phyloP scores from a whole-genome alignment of 2,888 invertebrate genomes.

The Eupithecia centaureata region DNA sequence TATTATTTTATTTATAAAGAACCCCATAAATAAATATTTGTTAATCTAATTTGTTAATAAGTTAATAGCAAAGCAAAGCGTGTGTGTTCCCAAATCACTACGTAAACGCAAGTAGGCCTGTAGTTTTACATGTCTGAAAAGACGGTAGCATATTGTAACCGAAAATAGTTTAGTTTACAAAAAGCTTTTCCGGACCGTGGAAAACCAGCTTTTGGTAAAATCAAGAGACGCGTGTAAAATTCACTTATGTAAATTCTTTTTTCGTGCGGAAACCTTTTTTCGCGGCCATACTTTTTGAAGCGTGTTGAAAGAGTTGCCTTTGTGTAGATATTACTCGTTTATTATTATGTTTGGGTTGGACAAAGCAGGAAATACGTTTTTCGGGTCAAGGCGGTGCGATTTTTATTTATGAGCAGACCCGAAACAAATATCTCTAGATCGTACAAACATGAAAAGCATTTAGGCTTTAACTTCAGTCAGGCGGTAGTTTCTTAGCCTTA shows the following conservation, averaged over 20 bases:
- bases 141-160: too few relatives aligned
- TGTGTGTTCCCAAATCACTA: too few relatives aligned
- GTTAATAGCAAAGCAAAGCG: too few relatives aligned
- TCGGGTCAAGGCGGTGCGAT: not conserved
- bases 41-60: too few relatives aligned
- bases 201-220: slow-evolving; percentile 13
- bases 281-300: slow-evolving; percentile 13
- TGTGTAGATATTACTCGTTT: slow-evolving; percentile 1
- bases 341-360: slow-evolving; percentile 3
- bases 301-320: slow-evolving; percentile 11
- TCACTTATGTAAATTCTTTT: slow-evolving; percentile 29
- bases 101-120: too few relatives aligned
- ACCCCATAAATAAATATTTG: too few relatives aligned
- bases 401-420: not conserved
- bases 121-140: too few relatives aligned
- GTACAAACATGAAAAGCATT: too few relatives aligned
- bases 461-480: too few relatives aligned
- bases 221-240: slow-evolving; percentile 31
- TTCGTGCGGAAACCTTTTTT: slow-evolving; percentile 24
- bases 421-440: not conserved
- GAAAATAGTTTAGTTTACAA: not conserved
- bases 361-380: slow-evolving; percentile 1
- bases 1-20: too few relatives aligned
- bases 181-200: not conserved
- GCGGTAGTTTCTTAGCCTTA: too few relatives aligned